These are phyloP conservation scores for Leptinotarsa defecta DNA, from an alignment of 1,140 invertebrate genomes.

Conservation along the genomic window DNA sequence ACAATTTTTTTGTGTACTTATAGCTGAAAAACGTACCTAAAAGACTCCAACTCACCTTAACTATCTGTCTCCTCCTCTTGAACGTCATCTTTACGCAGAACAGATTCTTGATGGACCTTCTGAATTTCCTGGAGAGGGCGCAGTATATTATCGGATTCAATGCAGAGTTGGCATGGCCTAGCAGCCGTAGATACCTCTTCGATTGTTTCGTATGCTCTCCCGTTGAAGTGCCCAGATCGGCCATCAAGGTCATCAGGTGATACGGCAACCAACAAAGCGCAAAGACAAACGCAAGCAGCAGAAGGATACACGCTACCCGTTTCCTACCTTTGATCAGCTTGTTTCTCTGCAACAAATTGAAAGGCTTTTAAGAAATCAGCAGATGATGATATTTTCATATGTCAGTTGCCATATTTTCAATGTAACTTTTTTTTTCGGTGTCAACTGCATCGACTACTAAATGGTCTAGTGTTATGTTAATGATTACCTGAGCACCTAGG, in stretches of 20 bases:
- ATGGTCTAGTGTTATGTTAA: no score
- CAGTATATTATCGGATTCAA: conserved; percentile 90
- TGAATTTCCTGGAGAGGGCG: conserved; percentile 85
- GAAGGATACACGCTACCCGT: conserved; percentile 73
- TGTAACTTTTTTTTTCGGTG: no score
- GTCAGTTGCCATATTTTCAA: no score
- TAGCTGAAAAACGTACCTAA: no score
- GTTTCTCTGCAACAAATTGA: conserved; percentile 59
- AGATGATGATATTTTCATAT: no score
- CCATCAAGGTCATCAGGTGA: conserved; percentile 69
- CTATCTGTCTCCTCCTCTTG: conserved; percentile 31
- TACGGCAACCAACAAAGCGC: conserved; percentile 81
- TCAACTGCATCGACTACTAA: no score
- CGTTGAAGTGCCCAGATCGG: conserved; percentile 56
- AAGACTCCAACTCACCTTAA: conserved; percentile 12
- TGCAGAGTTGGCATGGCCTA: conserved; percentile 79
- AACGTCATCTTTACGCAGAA: conserved; percentile 55
- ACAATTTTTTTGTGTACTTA: no score
- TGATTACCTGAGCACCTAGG: no score
- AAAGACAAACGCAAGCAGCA: conserved; percentile 75
- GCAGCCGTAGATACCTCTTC: conserved; percentile 60
- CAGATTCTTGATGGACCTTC: conserved; percentile 68
- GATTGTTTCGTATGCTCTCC: conserved; percentile 48
- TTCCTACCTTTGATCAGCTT: conserved; percentile 70
- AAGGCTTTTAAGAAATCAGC: not conserved